These are phyloP conservation scores for Yponomeuta malinellus DNA, from an alignment of 2,888 invertebrate species.

Conservation along the genomic window DNA sequence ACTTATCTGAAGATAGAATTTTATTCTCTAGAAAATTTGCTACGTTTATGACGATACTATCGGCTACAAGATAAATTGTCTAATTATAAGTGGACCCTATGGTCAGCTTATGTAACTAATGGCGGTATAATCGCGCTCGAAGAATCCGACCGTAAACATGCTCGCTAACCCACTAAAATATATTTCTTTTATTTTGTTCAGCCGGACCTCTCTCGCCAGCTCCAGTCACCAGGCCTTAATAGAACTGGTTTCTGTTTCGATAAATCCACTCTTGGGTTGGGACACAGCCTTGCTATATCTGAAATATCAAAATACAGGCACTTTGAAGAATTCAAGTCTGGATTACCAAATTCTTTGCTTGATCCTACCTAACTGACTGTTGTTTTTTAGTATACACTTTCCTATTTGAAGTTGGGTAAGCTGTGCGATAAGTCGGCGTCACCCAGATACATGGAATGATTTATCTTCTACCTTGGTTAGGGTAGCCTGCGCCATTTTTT, in stretches of 20 bases:
- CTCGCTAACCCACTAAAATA: slow-evolving; percentile 75
- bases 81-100: slow-evolving; percentile 47
- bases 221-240: slow-evolving; percentile 40
- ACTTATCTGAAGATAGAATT: no score
- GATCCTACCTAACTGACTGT: background rate
- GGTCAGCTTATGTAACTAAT: slow-evolving; percentile 62
- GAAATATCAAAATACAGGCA: slow-evolving; percentile 39
- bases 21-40: background rate
- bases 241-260: slow-evolving; percentile 67
- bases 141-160: slow-evolving; percentile 70
- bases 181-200: slow-evolving; percentile 73
- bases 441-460: background rate
- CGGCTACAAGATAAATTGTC: slow-evolving; percentile 50
- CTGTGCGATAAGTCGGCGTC: background rate
- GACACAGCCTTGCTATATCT: slow-evolving; percentile 44
- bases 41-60: slow-evolving; percentile 34
- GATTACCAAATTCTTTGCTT: slow-evolving; percentile 8
- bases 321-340: slow-evolving; percentile 2
- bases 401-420: background rate
- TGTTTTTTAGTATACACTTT: no score
- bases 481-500: background rate
- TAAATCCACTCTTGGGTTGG: slow-evolving; percentile 46
- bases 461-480: background rate
- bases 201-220: slow-evolving; percentile 44
- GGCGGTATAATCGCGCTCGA: slow-evolving; percentile 57